Base-by-base conservation (phyloP, 2,888 invertebrate genomes). In the Nemurella pictetii region DNA sequence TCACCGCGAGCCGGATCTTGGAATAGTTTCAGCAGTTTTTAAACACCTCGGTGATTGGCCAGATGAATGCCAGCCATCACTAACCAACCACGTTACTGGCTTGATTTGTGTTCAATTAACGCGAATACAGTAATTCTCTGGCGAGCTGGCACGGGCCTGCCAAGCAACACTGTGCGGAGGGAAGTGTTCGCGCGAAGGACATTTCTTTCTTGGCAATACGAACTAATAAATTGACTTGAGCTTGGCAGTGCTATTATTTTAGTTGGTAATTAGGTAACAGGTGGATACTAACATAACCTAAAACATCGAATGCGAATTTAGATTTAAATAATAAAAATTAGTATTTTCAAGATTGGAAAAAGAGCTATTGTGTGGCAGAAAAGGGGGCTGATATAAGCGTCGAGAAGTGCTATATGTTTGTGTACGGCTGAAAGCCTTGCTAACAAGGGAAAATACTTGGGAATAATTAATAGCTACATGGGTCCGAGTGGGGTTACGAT, bases 21-120 rank as follows among this genome's bases (percentile, higher is more conserved):
- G 55, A 55, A 55, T 55, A 55, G 55, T 55, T 55, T 55, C 55
- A 55, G 55, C 55, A 55, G 55, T 55, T 55, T 55, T 27, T 75
- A 75, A 28, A 78, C 78, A 78, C 78, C 78, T 78, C 26, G 78
- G 78, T 78, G 78, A 78, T 78, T 78, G 78, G 78, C 78, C n/a
- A 78, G 30, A 78, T 78, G 28, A 78, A 78, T 78, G 30, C 27
- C 28, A 28, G 20, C 30, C 78, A 78, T 78, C 82, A 29, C 28
- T 82, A 72, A 82, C 82, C 82, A 80, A 26, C 28, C 82, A 28
- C 25, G 72, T 82, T 81, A 85, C 74, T 36, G 30, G 15, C n/a
- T 81, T 86, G 85, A 86, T 86, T 86, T 86, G 85, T 85, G 86
- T 83, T 75, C 86, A 86, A 86, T 86, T 86, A 86, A 82, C 85